Percentiles rank a stretch among this genome's conserved stretches.
Conservation (phyloP, 1,140 invertebrate genomes). For the Heliothis virescens region DNA sequence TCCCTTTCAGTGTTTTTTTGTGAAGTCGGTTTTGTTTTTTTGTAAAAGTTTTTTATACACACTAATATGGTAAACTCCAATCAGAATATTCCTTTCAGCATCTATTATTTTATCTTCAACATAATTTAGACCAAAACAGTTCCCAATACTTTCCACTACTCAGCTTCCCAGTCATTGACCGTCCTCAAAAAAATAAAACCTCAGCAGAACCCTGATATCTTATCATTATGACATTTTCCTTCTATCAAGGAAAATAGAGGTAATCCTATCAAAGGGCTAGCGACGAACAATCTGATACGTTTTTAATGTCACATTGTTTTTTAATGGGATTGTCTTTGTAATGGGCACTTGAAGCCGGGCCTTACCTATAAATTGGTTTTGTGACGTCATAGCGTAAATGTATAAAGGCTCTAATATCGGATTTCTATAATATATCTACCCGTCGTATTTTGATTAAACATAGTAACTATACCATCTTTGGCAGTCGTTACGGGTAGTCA, state of each 20-base stretch:
- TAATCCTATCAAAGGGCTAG: slow-evolving; percentile 19
- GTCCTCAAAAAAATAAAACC: slow-evolving; percentile 6
- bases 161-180: too few relatives aligned
- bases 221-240: slow-evolving; percentile 34
- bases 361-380: slow-evolving; percentile 6
- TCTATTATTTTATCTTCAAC: neutral
- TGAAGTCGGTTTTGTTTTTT: too few relatives aligned
- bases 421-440: too few relatives aligned
- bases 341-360: slow-evolving; percentile 32
- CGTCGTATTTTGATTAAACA: too few relatives aligned
- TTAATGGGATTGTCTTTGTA: slow-evolving; percentile 25
- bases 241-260: slow-evolving; percentile 38
- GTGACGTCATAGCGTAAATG: neutral
- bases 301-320: slow-evolving; percentile 35
- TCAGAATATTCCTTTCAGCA: too few relatives aligned
- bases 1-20: too few relatives aligned
- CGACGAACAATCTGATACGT: slow-evolving; percentile 38
- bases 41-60: too few relatives aligned
- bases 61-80: too few relatives aligned
- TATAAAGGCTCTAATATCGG: neutral
- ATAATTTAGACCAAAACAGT: neutral
- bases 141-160: neutral
- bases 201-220: neutral
- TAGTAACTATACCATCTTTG: too few relatives aligned
- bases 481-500: too few relatives aligned